Evolutionary conservation across 2,113 vertebrate genomes (phyloP).

Genomic region (Rhinolophus ferrumequinum): DNA sequence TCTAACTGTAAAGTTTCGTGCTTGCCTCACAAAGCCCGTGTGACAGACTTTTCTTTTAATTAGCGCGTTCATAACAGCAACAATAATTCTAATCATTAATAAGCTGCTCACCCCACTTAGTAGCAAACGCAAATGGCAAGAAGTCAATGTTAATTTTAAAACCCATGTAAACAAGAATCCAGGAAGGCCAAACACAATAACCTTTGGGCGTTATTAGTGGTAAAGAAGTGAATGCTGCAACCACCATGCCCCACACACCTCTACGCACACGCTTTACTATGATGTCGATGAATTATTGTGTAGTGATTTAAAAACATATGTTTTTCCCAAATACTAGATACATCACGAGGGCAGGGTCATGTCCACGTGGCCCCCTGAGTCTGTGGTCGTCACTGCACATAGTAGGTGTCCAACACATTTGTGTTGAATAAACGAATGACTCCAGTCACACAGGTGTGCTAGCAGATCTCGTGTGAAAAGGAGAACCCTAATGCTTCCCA

Average conservation of each 20-base stretch:
- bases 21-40: neutral
- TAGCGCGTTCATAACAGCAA: constrained; percentile 59
- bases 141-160: constrained; percentile 75
- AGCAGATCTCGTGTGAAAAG: neutral
- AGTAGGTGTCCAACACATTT: accelerated
- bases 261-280: accelerated
- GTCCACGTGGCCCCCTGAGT: accelerated
- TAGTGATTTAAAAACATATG: neutral
- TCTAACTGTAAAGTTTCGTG: neutral
- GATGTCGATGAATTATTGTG: neutral
- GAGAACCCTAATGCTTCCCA: neutral
- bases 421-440: neutral
- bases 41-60: constrained; percentile 76
- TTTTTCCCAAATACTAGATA: neutral
- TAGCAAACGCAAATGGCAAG: constrained; percentile 69
- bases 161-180: constrained; percentile 69
- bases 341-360: neutral
- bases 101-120: constrained; percentile 58
- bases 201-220: constrained; percentile 16
- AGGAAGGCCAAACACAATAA: constrained; percentile 6
- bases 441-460: neutral
- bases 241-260: accelerated
- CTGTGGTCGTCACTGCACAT: accelerated
- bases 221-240: neutral
- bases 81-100: constrained; percentile 74